These are phyloP conservation scores for Pogoniulus pusillus DNA, from an alignment of 2,797 vertebrate genomes.

Conservation along the genomic window DNA sequence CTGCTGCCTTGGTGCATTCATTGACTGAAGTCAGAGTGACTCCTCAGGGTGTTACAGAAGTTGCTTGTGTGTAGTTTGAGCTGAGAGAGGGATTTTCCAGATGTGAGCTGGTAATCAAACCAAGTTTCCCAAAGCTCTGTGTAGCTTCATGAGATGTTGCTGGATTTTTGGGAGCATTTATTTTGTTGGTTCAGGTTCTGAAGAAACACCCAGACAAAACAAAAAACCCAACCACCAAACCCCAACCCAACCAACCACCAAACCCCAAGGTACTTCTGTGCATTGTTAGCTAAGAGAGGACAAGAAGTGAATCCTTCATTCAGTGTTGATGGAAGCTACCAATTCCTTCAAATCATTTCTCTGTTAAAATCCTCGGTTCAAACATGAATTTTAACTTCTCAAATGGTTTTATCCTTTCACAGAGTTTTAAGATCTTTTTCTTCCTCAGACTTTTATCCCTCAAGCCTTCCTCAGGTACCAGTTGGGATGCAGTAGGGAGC, in stretches of 20 bases:
- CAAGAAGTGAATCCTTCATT: neutral
- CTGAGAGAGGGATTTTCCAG: neutral
- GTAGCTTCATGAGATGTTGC: neutral
- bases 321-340: neutral
- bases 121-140: neutral
- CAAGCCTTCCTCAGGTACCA: neutral
- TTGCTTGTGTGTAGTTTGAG: neutral
- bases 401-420: neutral
- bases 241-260: too few relatives aligned
- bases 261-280: too few relatives aligned
- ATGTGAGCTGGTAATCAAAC: neutral
- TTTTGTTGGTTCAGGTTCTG: neutral
- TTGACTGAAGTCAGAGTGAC: neutral
- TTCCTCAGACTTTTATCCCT: neutral
- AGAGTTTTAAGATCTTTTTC: neutral
- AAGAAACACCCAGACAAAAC: too few relatives aligned
- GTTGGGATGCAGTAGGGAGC: neutral
- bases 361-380: neutral
- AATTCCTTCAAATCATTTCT: neutral
- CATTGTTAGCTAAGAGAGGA: neutral
- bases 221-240: too few relatives aligned
- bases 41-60: neutral
- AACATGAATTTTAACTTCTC: neutral
- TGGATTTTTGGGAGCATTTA: neutral
- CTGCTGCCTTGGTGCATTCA: neutral